These are phyloP conservation scores for Sardinella longiceps DNA, from an alignment of 2,797 vertebrate species.

Conservation along the genomic window DNA sequence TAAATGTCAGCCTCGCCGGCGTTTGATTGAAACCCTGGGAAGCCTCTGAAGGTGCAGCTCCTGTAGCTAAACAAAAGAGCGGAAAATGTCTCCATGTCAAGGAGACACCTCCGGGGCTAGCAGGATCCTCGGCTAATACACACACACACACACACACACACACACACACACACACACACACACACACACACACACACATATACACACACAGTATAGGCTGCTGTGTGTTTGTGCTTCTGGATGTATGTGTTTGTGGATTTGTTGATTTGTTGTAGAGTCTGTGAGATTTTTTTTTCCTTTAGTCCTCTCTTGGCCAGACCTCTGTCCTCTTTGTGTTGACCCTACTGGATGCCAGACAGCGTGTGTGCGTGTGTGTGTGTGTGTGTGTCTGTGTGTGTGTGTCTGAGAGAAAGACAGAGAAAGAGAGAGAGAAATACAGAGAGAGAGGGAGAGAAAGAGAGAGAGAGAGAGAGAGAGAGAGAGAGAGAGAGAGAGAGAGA, in stretches of 20 bases:
- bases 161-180: not conserved
- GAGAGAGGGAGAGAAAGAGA: no score
- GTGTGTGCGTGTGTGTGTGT: not conserved
- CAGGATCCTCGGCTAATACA: not conserved
- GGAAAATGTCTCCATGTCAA: slow-evolving; percentile 16
- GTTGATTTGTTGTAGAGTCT: not conserved
- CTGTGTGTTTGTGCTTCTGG: not conserved
- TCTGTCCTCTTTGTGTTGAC: not conserved
- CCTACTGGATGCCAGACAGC: not conserved
- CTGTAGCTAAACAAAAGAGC: slow-evolving; percentile 42
- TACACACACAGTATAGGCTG: not conserved
- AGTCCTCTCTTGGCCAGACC: not conserved
- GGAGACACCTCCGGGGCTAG: not conserved
- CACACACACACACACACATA: not conserved
- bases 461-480: no score
- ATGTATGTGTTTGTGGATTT: not conserved
- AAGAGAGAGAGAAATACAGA: no score
- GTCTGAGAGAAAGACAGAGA: no score
- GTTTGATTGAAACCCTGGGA: slow-evolving; percentile 32
- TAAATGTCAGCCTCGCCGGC: slow-evolving; percentile 45
- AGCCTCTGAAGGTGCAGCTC: slow-evolving; percentile 38
- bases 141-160: not conserved
- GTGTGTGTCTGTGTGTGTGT: not conserved
- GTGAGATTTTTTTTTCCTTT: not conserved
- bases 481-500: no score